phyloP scores from a whole-genome alignment of 2,113 vertebrate species.

The Patagioenas fasciata region DNA sequence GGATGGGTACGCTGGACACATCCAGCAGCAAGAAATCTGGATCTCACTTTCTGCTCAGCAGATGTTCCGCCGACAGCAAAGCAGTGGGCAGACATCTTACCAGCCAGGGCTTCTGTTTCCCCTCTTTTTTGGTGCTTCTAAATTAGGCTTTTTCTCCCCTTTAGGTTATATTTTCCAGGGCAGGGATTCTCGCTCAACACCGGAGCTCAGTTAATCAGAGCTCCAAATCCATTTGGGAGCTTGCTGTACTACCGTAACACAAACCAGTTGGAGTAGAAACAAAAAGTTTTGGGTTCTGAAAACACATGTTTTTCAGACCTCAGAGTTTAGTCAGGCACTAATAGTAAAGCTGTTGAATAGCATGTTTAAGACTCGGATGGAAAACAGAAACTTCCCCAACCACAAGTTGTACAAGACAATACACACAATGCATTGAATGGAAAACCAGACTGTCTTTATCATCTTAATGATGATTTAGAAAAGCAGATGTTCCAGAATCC shows the following conservation, averaged over 20 bases:
- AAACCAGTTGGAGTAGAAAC: constrained; percentile 5
- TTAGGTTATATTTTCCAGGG: neutral
- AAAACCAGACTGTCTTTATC: constrained; percentile 32
- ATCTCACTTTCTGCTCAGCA: neutral
- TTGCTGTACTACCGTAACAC: neutral
- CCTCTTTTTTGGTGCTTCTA: neutral
- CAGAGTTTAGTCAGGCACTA: neutral
- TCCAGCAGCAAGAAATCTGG: neutral
- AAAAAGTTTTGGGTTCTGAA: neutral
- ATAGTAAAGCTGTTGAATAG: constrained; percentile 12
- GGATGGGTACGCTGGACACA: neutral
- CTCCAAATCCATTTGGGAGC: neutral
- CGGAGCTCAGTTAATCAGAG: neutral
- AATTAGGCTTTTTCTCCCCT: neutral
- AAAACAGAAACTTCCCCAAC: constrained; percentile 41
- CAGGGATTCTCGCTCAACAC: neutral
- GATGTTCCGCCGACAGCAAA: neutral
- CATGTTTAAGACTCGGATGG: neutral
- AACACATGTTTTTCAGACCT: constrained; percentile 35
- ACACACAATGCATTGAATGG: neutral
- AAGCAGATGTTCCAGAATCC: constrained; percentile 25
- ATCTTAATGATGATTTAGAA: neutral
- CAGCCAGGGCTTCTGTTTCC: neutral
- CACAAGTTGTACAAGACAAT: constrained; percentile 35
- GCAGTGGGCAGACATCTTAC: neutral